Evolutionary conservation across 2,113 vertebrate species (phyloP), one percentile per base, ranked within the genome.

Genomic region (Phainopepla nitens): DNA sequence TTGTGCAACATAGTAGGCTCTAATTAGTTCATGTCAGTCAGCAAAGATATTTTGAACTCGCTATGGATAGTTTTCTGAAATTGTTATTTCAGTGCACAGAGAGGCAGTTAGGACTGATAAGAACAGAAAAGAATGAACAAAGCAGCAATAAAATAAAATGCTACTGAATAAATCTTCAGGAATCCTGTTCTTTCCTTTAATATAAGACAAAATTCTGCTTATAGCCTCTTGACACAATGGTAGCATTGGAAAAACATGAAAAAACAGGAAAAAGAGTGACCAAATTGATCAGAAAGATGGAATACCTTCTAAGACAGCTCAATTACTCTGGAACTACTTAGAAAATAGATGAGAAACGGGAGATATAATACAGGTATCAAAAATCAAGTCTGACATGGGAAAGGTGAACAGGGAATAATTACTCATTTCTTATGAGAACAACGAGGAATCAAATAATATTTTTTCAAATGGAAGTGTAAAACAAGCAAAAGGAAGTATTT

Each of bases 401-500:
- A 86, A 75, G 42, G 23, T 73, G 36, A 91, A 84, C 7, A 50
- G 42, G 29, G 35, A 90, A 62, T 36, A 89, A 29, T 64, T 71
- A 76, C n/a, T 91, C 15, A 27, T 84, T 93, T 83, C 45, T 77
- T 64, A 41, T 3, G 14, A 76, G n/a, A 91, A 72, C 24, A 44
- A 39, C 1, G 0, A 82, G 53, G 15, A 82, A 79, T 87, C 51
- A 49, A 81, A 36, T 54, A 86, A 22, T 82, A 42, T 36, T 83
- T 93, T 87, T 93, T 64, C 57, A 90, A 31, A 41, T 53, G 57
- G n/a, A 92, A 47, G 45, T 65, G 31, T 72, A 72, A 79, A 89
- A 72, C n/a, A 72, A 80, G 57, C 53, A 89, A 44, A 87, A 87
- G 35, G 22, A 91, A 90, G 36, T 90, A 41, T 51, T 84, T 87